Percentiles rank a stretch among this genome's conserved stretches.
phyloP scores from a whole-genome alignment of 2,797 vertebrate genomes.

The Nyctalus aviator region DNA sequence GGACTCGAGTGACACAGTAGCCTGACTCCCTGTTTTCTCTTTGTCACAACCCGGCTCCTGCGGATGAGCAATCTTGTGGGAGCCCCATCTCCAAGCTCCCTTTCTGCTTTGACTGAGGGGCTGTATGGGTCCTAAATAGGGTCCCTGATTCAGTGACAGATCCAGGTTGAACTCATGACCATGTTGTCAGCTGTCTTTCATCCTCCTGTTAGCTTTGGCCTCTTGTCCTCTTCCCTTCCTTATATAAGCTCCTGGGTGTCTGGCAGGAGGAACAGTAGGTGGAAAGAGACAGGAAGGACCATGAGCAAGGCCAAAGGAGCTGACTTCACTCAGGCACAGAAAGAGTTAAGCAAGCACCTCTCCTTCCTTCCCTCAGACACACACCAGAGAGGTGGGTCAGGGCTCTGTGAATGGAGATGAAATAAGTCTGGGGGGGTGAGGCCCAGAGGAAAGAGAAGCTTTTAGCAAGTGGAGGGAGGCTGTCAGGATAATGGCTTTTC shows the following conservation, averaged over 20 bases:
- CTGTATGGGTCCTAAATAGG: neutral
- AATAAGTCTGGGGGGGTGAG: neutral
- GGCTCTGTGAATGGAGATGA: conserved; percentile 33
- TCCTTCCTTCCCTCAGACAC: neutral
- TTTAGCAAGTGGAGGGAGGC: conserved; percentile 74
- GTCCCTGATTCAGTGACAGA: neutral
- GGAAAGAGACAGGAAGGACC: neutral
- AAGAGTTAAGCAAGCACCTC: conserved; percentile 60
- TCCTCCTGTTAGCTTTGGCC: neutral
- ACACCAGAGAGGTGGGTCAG: neutral
- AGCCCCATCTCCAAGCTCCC: too few species aligned
- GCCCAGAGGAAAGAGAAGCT: conserved; percentile 62
- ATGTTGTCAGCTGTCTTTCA: neutral
- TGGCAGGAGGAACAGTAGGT: neutral
- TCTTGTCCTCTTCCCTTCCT: neutral
- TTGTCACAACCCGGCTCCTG: neutral
- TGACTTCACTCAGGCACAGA: neutral
- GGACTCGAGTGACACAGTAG: neutral
- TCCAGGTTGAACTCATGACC: neutral
- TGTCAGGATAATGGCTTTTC: conserved; percentile 78
- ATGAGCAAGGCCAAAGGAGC: neutral
- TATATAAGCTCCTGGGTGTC: neutral
- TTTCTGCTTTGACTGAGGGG: neutral
- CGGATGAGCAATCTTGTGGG: too few species aligned
- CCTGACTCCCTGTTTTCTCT: neutral